These are phyloP conservation scores for Enhydra lutris DNA, from an alignment of 2,113 vertebrate species.

Conservation along the genomic window DNA sequence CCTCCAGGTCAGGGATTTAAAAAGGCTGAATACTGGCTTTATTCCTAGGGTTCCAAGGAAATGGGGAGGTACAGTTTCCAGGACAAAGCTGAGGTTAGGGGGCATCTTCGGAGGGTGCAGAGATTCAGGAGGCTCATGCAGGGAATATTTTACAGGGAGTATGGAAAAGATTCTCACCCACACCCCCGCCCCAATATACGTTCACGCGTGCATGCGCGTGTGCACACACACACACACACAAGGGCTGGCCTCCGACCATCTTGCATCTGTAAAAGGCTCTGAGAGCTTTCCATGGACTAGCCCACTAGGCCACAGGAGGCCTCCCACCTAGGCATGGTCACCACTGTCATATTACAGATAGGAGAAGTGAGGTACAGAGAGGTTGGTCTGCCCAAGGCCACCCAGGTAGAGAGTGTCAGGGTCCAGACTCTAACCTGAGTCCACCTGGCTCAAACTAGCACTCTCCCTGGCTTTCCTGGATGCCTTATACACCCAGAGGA, in stretches of 20 bases:
- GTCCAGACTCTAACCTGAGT: too few relatives aligned
- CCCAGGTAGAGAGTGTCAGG: background rate
- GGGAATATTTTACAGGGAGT: background rate
- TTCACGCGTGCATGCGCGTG: fast-evolving
- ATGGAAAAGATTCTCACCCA: background rate
- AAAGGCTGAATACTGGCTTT: too few relatives aligned
- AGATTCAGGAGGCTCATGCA: background rate
- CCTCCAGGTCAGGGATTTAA: too few relatives aligned
- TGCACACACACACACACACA: fast-evolving
- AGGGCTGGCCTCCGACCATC: background rate
- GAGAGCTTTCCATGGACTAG: background rate
- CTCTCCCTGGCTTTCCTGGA: background rate
- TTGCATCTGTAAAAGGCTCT: background rate
- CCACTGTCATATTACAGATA: background rate
- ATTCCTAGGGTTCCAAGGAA: too few relatives aligned
- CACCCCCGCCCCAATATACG: too few relatives aligned
- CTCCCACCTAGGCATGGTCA: background rate
- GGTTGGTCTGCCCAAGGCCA: background rate
- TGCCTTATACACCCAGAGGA: too few relatives aligned
- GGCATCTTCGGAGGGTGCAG: background rate
- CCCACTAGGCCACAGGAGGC: background rate
- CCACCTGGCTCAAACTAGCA: background rate
- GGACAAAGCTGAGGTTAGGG: background rate
- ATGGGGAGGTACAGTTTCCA: too few relatives aligned
- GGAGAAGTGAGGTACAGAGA: background rate